Conservation (phyloP, 2,888 invertebrate genomes). For the Abrostola tripartita region DNA sequence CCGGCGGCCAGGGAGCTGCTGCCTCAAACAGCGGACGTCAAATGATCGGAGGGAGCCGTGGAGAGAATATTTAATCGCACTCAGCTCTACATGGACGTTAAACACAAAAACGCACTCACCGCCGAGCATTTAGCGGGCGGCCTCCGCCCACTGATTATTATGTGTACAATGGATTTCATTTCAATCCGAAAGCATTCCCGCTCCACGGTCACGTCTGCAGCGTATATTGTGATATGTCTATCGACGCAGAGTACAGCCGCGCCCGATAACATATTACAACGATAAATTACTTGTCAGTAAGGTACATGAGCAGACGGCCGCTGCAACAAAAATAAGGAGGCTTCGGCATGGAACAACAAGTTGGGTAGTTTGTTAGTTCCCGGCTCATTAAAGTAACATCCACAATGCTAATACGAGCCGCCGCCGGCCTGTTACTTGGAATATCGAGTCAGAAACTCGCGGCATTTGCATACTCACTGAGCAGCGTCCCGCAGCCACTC, state of each 20-base stretch:
- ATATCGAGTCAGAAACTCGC: constrained; percentile 16
- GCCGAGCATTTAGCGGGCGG: constrained; percentile 20
- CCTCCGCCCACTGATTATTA: constrained; percentile 19
- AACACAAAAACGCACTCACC: constrained; percentile 42
- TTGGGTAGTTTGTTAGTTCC: constrained; percentile 31
- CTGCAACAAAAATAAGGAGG: neutral
- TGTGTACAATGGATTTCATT: constrained; percentile 11
- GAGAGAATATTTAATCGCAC: constrained; percentile 28
- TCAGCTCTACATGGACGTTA: constrained; percentile 29
- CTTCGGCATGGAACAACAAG: neutral
- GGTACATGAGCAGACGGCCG: constrained; percentile 11
- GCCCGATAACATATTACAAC: constrained; percentile 7
- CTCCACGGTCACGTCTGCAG: constrained; percentile 15
- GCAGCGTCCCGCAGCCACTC: neutral
- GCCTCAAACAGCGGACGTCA: neutral
- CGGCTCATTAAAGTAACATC: constrained; percentile 32
- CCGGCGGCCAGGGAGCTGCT: too few relatives aligned
- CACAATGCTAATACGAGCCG: constrained; percentile 34
- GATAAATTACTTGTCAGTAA: constrained; percentile 17
- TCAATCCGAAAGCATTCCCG: constrained; percentile 7
- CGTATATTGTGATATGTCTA: constrained; percentile 13
- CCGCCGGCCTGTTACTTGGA: constrained; percentile 6
- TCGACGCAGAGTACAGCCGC: constrained; percentile 10
- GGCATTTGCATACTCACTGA: constrained; percentile 43
- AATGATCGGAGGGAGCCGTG: constrained; percentile 15